A percentile compares a stretch with the other conserved stretches of the same genome.
Evolutionary conservation across 2,113 vertebrate species (phyloP).

Genomic region (Glareola pratincola): DNA sequence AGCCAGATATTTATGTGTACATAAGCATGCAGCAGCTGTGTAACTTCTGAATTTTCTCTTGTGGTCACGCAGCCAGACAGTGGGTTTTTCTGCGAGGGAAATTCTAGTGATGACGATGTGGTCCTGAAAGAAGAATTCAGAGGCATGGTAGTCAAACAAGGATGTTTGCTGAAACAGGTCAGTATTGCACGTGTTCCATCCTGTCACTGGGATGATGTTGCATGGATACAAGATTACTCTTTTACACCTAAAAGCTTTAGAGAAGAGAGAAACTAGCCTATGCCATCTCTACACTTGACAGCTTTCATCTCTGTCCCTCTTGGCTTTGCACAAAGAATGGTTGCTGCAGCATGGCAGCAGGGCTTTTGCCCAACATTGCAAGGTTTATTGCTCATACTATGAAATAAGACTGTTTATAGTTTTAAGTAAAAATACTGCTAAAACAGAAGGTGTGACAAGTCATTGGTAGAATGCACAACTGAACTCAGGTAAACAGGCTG

Average conservation of each 20-base stretch:
- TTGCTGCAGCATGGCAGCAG: background rate
- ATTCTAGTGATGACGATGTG: constrained; percentile 93
- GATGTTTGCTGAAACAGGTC: constrained; percentile 95
- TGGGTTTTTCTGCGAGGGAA: constrained; percentile 93
- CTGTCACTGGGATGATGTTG: background rate
- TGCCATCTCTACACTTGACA: background rate
- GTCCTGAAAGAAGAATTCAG: constrained; percentile 93
- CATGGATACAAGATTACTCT: background rate
- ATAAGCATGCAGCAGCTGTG: background rate
- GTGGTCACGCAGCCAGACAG: constrained; percentile 81
- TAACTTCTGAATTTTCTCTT: background rate
- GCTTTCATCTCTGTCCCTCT: background rate
- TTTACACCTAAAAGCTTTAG: background rate
- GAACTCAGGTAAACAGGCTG: background rate
- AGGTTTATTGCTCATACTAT: background rate
- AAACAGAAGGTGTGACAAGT: background rate
- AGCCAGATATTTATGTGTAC: background rate
- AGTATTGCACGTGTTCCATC: background rate
- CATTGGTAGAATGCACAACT: background rate
- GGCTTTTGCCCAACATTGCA: background rate
- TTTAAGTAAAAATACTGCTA: background rate
- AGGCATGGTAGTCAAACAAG: constrained; percentile 92
- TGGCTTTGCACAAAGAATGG: background rate
- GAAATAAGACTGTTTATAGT: background rate
- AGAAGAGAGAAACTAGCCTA: background rate